These are phyloP conservation scores for Laodelphax striatellus DNA, from an alignment of 1,140 invertebrate genomes.

Conservation along the genomic window DNA sequence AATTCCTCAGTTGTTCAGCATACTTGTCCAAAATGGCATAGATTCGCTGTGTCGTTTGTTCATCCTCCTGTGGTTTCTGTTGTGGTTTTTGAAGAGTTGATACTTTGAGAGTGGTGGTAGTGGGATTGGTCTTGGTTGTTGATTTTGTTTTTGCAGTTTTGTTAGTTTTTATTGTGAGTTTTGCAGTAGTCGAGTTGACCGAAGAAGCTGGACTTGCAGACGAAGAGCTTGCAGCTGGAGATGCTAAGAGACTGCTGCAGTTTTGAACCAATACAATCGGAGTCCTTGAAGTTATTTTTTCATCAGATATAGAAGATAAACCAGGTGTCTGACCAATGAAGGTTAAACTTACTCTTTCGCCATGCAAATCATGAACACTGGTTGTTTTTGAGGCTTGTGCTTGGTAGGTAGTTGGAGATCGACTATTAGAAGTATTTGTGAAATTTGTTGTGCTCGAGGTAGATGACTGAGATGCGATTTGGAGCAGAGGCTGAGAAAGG, in stretches of 20 bases:
- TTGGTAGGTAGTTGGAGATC: slow-evolving; percentile 5
- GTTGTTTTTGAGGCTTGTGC: slow-evolving; percentile 9
- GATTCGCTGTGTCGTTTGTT: slow-evolving; percentile 67
- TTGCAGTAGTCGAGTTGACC: slow-evolving; percentile 19
- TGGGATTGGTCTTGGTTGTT: slow-evolving; percentile 36
- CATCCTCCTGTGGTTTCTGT: slow-evolving; percentile 68
- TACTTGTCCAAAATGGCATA: slow-evolving; percentile 70
- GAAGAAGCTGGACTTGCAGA: slow-evolving; percentile 39
- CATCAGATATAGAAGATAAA: slow-evolving; percentile 11
- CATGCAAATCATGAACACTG: slow-evolving; percentile 17
- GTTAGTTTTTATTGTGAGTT: slow-evolving; percentile 25
- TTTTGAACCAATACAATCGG: slow-evolving; percentile 46
- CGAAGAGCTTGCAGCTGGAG: slow-evolving; percentile 43
- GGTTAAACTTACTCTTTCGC: slow-evolving; percentile 19
- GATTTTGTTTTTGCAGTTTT: slow-evolving; percentile 34
- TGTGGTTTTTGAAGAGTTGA: slow-evolving; percentile 52
- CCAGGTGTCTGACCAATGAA: slow-evolving; percentile 15
- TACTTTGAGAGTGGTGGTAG: slow-evolving; percentile 43
- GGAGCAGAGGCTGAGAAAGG: slow-evolving; percentile 8
- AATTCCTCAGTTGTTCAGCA: slow-evolving; percentile 65
- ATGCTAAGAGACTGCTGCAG: slow-evolving; percentile 36
- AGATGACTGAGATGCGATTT: slow-evolving; percentile 4
- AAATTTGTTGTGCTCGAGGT: slow-evolving; percentile 5
- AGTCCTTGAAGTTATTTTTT: slow-evolving; percentile 38
- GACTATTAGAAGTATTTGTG: slow-evolving; percentile 7